Percentiles rank a stretch among this genome's conserved stretches.
Conservation (phyloP, 2,797 vertebrate species). For the Acanthurus leucopareius region DNA sequence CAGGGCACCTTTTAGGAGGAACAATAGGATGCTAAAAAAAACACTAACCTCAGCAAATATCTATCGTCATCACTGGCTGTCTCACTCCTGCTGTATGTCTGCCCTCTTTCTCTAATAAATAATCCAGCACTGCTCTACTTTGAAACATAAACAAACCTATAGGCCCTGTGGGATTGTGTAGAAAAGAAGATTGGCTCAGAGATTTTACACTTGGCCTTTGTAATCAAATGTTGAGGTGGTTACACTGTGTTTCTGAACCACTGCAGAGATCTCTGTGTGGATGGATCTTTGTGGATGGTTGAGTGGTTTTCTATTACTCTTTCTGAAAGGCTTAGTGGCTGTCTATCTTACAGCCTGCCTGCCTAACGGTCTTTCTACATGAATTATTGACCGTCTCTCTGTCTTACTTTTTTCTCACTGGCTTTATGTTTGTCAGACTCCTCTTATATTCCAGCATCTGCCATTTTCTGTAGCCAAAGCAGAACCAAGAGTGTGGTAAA, state of each 20-base stretch:
- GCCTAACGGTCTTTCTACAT: constrained; percentile 37
- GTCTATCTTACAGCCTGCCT: constrained; percentile 23
- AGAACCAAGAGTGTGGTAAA: not conserved
- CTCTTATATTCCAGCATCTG: not conserved
- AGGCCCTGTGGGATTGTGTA: constrained; percentile 27
- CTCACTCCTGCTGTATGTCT: constrained; percentile 2
- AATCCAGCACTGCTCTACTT: constrained; percentile 12
- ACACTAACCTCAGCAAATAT: not conserved
- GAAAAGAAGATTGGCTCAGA: constrained; percentile 23
- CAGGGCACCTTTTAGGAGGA: not conserved
- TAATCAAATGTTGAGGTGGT: constrained; percentile 53
- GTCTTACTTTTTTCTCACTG: constrained; percentile 7
- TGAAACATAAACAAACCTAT: constrained; percentile 40
- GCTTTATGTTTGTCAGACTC: not conserved
- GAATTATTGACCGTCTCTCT: constrained; percentile 61
- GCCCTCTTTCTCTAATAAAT: constrained; percentile 22
- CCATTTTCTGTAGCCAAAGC: constrained; percentile 29
- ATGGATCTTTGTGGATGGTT: constrained; percentile 13
- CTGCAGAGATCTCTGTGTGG: constrained; percentile 25
- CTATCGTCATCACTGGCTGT: not conserved
- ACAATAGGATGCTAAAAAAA: not conserved
- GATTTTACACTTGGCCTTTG: constrained; percentile 36
- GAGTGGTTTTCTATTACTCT: constrained; percentile 52
- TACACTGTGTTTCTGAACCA: constrained; percentile 30
- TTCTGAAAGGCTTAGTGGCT: constrained; percentile 35